phyloP scores from a whole-genome alignment of 2,113 vertebrate species.

The Chaetura pelagica region DNA sequence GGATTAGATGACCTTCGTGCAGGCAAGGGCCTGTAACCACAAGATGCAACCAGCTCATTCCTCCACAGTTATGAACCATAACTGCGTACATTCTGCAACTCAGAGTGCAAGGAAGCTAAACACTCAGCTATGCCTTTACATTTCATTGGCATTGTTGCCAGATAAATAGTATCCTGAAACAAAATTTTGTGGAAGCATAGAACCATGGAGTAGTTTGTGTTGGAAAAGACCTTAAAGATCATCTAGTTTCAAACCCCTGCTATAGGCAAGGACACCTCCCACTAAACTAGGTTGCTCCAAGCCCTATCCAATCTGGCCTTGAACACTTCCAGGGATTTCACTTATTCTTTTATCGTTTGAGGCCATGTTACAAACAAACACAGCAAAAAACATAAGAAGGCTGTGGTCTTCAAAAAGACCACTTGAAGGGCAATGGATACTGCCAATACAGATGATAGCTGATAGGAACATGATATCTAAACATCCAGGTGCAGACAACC shows the following conservation, averaged over 20 bases:
- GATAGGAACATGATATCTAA: background rate
- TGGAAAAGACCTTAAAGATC: too few species aligned
- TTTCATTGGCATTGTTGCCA: background rate
- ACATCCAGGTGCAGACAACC: background rate
- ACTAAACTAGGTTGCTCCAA: too few species aligned
- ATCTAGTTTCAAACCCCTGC: too few species aligned
- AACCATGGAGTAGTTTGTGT: too few species aligned
- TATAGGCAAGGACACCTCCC: too few species aligned
- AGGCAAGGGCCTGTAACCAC: background rate
- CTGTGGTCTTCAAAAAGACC: background rate
- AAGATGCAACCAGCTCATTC: background rate
- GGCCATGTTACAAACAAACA: background rate
- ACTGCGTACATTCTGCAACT: background rate
- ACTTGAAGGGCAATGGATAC: background rate
- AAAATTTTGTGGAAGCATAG: background rate
- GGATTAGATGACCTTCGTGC: background rate
- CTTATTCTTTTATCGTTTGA: background rate
- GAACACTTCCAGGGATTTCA: too few species aligned
- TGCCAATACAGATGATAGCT: background rate
- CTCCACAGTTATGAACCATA: background rate
- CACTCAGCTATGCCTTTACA: background rate
- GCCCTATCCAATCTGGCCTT: too few species aligned
- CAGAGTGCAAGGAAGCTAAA: background rate
- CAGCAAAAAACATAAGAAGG: background rate
- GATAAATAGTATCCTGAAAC: background rate